phyloP scores from a whole-genome alignment of 2,113 vertebrate species.

The Coptodon rendalli region DNA sequence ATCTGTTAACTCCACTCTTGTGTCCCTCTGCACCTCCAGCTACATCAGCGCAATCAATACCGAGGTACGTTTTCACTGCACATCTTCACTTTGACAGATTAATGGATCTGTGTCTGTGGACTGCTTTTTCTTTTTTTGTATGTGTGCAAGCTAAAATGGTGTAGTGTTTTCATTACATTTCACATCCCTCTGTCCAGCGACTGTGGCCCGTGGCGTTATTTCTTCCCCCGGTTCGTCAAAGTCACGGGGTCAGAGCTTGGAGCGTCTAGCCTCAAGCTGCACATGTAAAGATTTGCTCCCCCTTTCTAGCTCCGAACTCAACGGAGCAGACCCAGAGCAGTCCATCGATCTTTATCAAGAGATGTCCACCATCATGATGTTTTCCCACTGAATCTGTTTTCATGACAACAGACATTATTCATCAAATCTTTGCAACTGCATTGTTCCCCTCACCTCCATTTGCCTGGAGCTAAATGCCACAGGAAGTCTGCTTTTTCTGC shows the following conservation, averaged over 20 bases:
- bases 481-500: neutral
- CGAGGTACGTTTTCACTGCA: neutral
- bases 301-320: neutral
- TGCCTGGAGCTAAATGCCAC: neutral
- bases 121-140: neutral
- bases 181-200: neutral
- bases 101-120: slow-evolving; percentile 11
- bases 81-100: slow-evolving; percentile 24
- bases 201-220: slow-evolving; percentile 12
- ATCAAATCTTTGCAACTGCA: neutral
- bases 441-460: neutral
- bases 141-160: neutral
- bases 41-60: slow-evolving; percentile 32
- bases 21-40: slow-evolving; percentile 6
- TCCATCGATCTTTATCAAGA: neutral
- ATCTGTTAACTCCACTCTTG: neutral
- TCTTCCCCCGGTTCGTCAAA: neutral
- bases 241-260: slow-evolving; percentile 21
- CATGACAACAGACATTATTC: neutral
- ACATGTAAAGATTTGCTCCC: slow-evolving; percentile 7
- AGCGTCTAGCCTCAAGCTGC: slow-evolving; percentile 8
- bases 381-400: neutral
- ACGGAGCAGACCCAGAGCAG: neutral
- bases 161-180: neutral
- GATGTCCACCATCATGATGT: neutral